Evolutionary conservation across 2,797 vertebrate genomes (phyloP), one percentile per base, ranked within the genome.

Genomic region (Hoplostethus atlanticus): DNA sequence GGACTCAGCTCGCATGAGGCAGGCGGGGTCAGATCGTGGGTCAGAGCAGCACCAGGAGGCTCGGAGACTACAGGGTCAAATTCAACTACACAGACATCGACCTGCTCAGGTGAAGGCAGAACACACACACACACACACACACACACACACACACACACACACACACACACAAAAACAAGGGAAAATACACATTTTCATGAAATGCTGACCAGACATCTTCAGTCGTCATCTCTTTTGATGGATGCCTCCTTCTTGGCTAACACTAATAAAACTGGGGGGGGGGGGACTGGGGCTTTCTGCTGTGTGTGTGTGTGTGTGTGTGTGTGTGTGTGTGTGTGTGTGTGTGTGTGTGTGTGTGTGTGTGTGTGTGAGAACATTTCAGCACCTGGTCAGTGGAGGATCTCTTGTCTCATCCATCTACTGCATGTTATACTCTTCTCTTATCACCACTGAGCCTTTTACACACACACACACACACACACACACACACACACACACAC

Each of bases 11-110:
- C 96, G 97, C 15, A 94, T 99, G 78, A 95, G 97, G 80, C 97
- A 98, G 87, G 94, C 94, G 0, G 0, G 96, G 30, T 21, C 85
- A 94, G 82, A 95, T 99, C 56, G 93, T 95, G 2, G 97, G 97
- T 38, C 97, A 98, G 91, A 96, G 94, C 90, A 98, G 98, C 91
- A 98, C 97, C 78, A 94, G 98, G 51, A 95, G 97, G 69, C 97
- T 99, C 1, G 98, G 97, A 92, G 95, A 99, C 87, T 98, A 99
- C 91, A 92, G 96, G 81, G 96, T 97, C 75, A 99, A 99, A 81
- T 96, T 97, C 0, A 96, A 95, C 95, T 98, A 97, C 91, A 96
- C 93, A 3, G 98, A 99, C 81, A 95, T 98, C 11, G 97, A 99
- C 50, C 83, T 98, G 55, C 96, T 99, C 83, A 98, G 97, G 98